phyloP scores from a whole-genome alignment of 2,113 vertebrate species.

The Spilogale gracilis region DNA sequence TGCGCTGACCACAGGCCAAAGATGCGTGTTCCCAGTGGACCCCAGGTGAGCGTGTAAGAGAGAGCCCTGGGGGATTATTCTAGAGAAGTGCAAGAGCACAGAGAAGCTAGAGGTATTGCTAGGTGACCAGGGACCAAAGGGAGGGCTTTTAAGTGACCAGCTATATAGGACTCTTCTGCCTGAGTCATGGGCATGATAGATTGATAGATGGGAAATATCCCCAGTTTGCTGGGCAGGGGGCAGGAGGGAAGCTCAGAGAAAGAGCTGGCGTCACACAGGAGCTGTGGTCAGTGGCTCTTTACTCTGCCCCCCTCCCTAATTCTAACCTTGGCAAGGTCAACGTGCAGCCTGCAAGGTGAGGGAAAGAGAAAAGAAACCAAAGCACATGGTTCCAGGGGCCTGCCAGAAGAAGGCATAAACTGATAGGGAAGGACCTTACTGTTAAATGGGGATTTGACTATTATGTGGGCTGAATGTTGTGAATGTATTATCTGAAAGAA shows the following conservation, averaged over 20 bases:
- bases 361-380: neutral
- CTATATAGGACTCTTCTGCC: neutral
- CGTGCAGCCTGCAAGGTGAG: neutral
- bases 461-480: too few species aligned
- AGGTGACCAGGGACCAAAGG: neutral
- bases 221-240: neutral
- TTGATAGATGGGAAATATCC: neutral
- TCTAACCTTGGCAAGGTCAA: neutral
- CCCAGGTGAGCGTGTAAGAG: neutral
- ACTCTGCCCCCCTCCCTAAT: neutral
- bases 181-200: neutral
- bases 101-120: neutral
- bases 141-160: neutral
- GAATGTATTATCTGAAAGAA: neutral
- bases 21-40: neutral
- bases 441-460: neutral
- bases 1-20: neutral
- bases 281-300: rapidly evolving
- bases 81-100: neutral
- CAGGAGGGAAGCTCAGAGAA: neutral
- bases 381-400: rapidly evolving
- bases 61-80: neutral
- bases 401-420: neutral
- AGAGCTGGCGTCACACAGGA: neutral
- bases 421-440: neutral